Base-by-base conservation (phyloP, 2,797 vertebrate species). In the Acanthornis magna region DNA sequence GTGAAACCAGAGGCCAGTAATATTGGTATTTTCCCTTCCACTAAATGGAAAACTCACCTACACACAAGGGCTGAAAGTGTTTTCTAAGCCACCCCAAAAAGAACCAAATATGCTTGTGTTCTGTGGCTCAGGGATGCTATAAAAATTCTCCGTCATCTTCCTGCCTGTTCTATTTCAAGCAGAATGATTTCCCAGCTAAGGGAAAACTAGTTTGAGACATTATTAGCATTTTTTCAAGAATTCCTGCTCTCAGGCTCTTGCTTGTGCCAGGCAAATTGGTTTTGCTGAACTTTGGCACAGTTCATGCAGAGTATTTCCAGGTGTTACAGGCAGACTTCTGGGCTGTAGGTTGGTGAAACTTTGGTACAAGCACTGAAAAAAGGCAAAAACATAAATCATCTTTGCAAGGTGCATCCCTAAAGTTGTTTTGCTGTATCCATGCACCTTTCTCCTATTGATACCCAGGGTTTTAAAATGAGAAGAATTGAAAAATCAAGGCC, bases 171-270 rank as follows among this genome's bases (percentile, higher is more conserved):
- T 95, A 62, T 96, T 82, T 68, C 70, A 96, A 92, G 74, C 82
- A 76, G 67, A 92, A 96, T 85, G 38, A 87, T 96, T 96, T 97
- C 95, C 95, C 94, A 95, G 95, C 68, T 78, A 55, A 80, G 38
- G 67, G 82, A 89, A 97, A 95, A 94, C 93, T 16, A 85, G 86
- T 96, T 94, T 95, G 91, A 95, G 91, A 85, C 91, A 75, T 93
- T 93, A 95, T 96, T 96, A 97, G 80, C 84, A 96, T 89, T 98
- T 96, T 97, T 92, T 92, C 85, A 97, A 95, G 93, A 94, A 93
- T 77, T 95, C 77, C 76, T 95, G 50, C 66, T 91, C 87, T 91
- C 61, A 42, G 80, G 93, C 74, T 96, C 58, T 51, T 77, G 62
- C 66, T 88, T 45, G 27, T 89, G 93, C 94, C 96, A 96, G 89